These are phyloP conservation scores for Andrena haemorrhoa DNA, from an alignment of 2,888 invertebrate species.

Conservation along the genomic window DNA sequence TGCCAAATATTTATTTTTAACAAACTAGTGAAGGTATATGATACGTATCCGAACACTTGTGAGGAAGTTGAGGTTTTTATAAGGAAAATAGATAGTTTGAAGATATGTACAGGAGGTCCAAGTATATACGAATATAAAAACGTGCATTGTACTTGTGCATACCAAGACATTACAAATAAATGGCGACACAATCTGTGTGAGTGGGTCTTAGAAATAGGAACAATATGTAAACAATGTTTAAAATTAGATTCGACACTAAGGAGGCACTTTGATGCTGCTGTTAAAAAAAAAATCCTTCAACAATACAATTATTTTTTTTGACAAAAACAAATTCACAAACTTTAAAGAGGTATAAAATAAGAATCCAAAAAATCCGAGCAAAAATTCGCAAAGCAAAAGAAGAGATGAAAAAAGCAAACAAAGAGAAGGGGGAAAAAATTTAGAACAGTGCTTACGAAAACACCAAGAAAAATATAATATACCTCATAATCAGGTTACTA, in stretches of 20 bases:
- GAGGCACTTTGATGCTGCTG: neutral
- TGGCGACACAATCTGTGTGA: too few relatives aligned
- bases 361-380: too few relatives aligned
- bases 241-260: neutral
- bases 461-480: neutral
- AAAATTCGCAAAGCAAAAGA: too few relatives aligned
- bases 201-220: too few relatives aligned
- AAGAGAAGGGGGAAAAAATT: too few relatives aligned
- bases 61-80: neutral
- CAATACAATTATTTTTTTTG: neutral
- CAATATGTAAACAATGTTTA: neutral
- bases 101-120: too few relatives aligned
- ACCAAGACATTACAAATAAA: too few relatives aligned
- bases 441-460: too few relatives aligned
- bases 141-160: too few relatives aligned
- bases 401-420: too few relatives aligned
- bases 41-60: neutral
- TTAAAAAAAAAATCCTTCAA: neutral
- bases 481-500: slow-evolving; percentile 4
- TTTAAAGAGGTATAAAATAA: too few relatives aligned
- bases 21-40: neutral
- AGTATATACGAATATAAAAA: too few relatives aligned
- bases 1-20: slow-evolving; percentile 4
- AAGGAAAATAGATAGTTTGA: neutral
- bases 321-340: neutral